Conservation (phyloP, 2,797 vertebrate genomes). For the Cephalopachus bancanus region DNA sequence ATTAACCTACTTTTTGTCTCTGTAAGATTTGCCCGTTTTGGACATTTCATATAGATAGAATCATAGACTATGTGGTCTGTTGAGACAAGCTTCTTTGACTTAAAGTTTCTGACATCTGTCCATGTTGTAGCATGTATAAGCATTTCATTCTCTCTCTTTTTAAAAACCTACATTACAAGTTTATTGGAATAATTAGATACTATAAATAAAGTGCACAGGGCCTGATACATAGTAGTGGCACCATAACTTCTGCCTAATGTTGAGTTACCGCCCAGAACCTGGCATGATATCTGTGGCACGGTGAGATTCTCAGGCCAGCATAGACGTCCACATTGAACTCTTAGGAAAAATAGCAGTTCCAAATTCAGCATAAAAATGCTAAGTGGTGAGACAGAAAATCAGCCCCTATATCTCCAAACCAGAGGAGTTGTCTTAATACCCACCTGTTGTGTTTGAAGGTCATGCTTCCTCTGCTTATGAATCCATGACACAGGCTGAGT, state of each 20-base stretch:
- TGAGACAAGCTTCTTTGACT: neutral
- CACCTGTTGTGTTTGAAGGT: neutral
- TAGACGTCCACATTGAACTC: slow-evolving; percentile 19
- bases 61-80: neutral
- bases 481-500: neutral
- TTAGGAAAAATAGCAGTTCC: slow-evolving; percentile 26
- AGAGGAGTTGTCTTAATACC: neutral
- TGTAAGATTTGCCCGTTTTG: neutral
- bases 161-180: neutral
- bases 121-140: neutral
- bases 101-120: neutral
- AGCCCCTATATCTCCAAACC: neutral
- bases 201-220: slow-evolving; percentile 18
- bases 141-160: neutral
- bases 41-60: neutral
- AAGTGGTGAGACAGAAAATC: neutral
- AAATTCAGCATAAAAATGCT: neutral
- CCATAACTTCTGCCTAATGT: neutral
- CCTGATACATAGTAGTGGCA: neutral
- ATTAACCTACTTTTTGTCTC: slow-evolving; percentile 2
- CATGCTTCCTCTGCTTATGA: neutral
- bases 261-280: neutral
- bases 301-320: neutral
- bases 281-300: neutral
- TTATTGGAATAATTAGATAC: slow-evolving; percentile 44